These are phyloP conservation scores for Harpalus rufipes DNA, from an alignment of 2,888 invertebrate genomes.

Conservation along the genomic window DNA sequence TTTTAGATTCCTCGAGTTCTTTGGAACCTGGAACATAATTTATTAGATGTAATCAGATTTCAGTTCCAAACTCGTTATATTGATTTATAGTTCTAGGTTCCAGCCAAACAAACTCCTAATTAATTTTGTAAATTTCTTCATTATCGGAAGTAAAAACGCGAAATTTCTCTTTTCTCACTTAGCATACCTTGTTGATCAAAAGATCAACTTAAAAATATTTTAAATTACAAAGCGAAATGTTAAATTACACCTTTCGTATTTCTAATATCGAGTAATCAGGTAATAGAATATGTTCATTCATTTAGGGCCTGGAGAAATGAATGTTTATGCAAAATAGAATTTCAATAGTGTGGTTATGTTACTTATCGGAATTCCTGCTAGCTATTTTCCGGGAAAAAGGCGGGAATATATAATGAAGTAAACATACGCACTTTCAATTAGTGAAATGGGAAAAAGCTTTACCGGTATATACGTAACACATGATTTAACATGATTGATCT, in stretches of 20 bases:
- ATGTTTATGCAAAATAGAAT: not conserved
- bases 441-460: not conserved
- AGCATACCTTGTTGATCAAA: too few species aligned
- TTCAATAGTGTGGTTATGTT: conserved; percentile 13
- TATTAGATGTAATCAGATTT: not conserved
- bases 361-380: conserved; percentile 25
- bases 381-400: conserved; percentile 31
- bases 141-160: not conserved
- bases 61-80: not conserved
- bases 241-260: not conserved
- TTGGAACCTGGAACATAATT: not conserved
- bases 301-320: conserved; percentile 16
- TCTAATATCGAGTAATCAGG: not conserved
- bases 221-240: not conserved
- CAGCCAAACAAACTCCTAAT: not conserved
- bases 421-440: conserved; percentile 30
- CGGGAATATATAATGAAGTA: conserved; percentile 32
- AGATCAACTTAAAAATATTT: not conserved
- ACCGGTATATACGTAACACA: conserved; percentile 36
- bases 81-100: not conserved
- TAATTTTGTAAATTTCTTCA: not conserved
- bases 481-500: not conserved
- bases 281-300: conserved; percentile 7
- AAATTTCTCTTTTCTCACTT: conserved; percentile 28
- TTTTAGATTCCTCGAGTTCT: not conserved